These are phyloP conservation scores for Parasteatoda lunata DNA, from an alignment of 2,888 invertebrate genomes.

Conservation along the genomic window DNA sequence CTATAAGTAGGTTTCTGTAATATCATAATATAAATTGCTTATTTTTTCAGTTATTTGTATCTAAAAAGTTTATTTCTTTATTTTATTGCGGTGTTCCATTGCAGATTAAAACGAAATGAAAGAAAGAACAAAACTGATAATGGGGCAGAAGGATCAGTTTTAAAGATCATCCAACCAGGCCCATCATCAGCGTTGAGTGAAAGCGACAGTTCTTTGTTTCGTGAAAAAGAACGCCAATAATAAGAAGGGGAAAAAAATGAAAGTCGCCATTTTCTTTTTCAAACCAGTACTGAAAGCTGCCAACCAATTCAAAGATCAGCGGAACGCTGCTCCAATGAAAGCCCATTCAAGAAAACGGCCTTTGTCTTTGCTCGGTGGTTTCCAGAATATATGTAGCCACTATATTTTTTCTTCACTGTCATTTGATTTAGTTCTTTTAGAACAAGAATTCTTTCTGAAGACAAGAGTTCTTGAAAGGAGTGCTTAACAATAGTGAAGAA, in stretches of 20 bases:
- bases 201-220: neutral
- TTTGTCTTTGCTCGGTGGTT: conserved; percentile 2
- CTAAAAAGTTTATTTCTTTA: too few species aligned
- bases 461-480: conserved; percentile 1
- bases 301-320: conserved; percentile 2
- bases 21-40: too few species aligned
- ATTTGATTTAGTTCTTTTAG: neutral
- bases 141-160: too few species aligned
- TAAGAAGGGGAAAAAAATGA: neutral
- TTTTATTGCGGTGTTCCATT: too few species aligned
- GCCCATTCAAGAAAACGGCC: conserved; percentile 1
- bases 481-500: neutral
- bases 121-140: too few species aligned
- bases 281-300: neutral
- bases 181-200: too few species aligned
- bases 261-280: neutral
- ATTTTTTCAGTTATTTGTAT: too few species aligned
- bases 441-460: neutral
- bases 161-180: too few species aligned
- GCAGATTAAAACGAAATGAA: too few species aligned
- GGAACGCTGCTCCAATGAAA: neutral
- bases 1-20: too few species aligned
- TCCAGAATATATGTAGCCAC: neutral
- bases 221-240: neutral
- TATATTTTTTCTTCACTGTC: neutral